These are phyloP conservation scores for Pachycephus smyrnensis DNA, from an alignment of 2,888 invertebrate species.

Conservation along the genomic window DNA sequence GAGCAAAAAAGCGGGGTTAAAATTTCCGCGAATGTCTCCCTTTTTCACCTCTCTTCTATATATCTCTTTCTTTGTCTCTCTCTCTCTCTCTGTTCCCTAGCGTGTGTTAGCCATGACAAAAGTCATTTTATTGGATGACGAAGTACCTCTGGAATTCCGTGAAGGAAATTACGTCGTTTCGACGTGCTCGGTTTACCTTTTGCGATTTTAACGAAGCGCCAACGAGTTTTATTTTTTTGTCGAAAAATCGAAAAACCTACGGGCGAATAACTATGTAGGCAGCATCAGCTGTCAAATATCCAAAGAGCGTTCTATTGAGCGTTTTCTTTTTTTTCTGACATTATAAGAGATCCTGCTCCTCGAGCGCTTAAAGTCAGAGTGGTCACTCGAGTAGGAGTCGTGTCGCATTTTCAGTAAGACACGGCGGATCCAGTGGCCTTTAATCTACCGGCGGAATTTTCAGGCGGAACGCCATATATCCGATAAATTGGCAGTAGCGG, in stretches of 20 bases:
- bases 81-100: not conserved
- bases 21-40: not conserved
- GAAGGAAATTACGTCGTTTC: not conserved
- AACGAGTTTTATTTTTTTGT: not conserved
- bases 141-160: not conserved
- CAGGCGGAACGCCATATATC: not conserved
- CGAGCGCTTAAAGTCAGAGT: not conserved
- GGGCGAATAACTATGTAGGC: not conserved
- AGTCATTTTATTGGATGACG: slow-evolving; percentile 6
- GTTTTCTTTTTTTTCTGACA: not conserved
- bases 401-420: not conserved
- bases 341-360: not conserved
- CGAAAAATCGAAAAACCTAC: not conserved
- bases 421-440: not conserved
- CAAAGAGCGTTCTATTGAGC: not conserved
- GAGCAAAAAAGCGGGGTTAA: not conserved
- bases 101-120: slow-evolving; percentile 1
- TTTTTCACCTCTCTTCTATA: not conserved
- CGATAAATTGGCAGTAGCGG: not conserved
- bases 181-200: not conserved
- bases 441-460: not conserved
- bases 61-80: not conserved
- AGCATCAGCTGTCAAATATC: not conserved
- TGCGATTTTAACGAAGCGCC: not conserved
- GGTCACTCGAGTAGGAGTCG: not conserved